These are phyloP conservation scores for Cyrtonyx montezumae DNA, from an alignment of 2,113 vertebrate genomes.

Conservation along the genomic window DNA sequence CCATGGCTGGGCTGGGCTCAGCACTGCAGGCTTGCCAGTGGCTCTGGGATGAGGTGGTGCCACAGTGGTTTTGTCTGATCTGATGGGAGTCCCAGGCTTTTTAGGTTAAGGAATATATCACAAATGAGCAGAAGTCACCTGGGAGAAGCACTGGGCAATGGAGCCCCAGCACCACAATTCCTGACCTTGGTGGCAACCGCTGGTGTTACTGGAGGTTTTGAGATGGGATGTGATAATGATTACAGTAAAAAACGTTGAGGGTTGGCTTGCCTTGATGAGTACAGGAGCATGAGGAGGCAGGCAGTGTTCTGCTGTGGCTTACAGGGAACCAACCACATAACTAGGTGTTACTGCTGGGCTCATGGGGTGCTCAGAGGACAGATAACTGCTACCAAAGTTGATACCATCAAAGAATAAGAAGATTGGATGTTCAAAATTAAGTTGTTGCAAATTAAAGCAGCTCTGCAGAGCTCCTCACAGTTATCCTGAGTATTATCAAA, in stretches of 20 bases:
- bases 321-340: neutral
- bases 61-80: neutral
- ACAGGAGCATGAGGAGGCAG: neutral
- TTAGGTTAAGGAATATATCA: neutral
- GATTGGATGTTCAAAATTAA: conserved; percentile 38
- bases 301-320: neutral
- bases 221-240: neutral
- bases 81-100: neutral
- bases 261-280: neutral
- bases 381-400: conserved; percentile 16
- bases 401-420: conserved; percentile 34
- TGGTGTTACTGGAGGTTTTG: neutral
- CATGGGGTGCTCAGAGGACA: neutral
- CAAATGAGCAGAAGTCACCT: neutral
- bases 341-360: neutral
- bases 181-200: neutral
- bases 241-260: neutral
- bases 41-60: neutral
- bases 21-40: neutral
- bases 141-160: neutral
- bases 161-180: neutral
- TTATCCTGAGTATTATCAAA: neutral
- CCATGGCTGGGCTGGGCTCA: neutral
- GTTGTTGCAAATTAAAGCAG: conserved; percentile 31
- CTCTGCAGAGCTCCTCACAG: neutral